A percentile compares a stretch with the other conserved stretches of the same genome.
Evolutionary conservation across 2,888 invertebrate genomes (phyloP).

Genomic region (Ochropleura plecta): DNA sequence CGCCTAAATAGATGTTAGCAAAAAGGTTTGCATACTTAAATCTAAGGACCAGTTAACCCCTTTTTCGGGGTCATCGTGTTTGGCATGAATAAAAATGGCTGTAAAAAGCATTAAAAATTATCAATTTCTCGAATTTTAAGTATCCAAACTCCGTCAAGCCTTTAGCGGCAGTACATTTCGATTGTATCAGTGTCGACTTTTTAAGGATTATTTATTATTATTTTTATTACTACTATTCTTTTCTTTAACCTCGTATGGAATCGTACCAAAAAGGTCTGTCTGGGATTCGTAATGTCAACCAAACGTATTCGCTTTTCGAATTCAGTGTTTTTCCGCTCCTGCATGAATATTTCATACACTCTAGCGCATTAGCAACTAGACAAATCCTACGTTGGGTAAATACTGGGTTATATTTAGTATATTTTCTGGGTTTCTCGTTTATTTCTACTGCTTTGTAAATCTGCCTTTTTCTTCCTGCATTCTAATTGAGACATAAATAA

Average conservation of each 20-base stretch:
- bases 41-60: slow-evolving; percentile 39
- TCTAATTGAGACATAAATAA: too few relatives aligned
- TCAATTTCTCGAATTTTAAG: not conserved
- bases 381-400: slow-evolving; percentile 46
- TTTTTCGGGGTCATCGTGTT: slow-evolving; percentile 26
- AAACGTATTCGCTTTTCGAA: slow-evolving; percentile 47
- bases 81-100: slow-evolving; percentile 5
- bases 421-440: slow-evolving; percentile 10
- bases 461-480: not conserved
- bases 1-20: slow-evolving; percentile 41
- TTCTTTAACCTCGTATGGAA: not conserved
- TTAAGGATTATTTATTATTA: too few relatives aligned
- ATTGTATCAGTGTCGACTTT: too few relatives aligned
- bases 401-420: slow-evolving; percentile 14
- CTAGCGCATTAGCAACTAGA: slow-evolving; percentile 55
- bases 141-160: too few relatives aligned
- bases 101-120: not conserved
- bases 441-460: slow-evolving; percentile 5
- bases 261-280: not conserved
- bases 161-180: too few relatives aligned
- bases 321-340: slow-evolving; percentile 46
- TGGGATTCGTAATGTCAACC: slow-evolving; percentile 33
- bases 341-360: slow-evolving; percentile 64
- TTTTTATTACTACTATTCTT: too few relatives aligned
- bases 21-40: slow-evolving; percentile 57